phyloP scores from a whole-genome alignment of 2,888 invertebrate species.

The Lottia scabra region DNA sequence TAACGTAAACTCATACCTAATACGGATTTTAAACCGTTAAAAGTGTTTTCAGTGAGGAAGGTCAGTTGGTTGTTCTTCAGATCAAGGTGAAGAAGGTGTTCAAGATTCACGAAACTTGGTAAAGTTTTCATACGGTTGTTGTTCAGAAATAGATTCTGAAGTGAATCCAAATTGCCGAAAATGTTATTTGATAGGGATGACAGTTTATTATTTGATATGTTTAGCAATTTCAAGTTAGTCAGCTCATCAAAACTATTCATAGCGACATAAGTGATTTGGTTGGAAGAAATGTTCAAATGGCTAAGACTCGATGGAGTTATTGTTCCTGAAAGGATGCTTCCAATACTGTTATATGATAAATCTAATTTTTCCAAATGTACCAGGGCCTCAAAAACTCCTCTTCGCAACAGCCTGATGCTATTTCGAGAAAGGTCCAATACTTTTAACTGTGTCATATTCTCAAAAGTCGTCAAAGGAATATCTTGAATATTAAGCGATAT shows the following conservation, averaged over 20 bases:
- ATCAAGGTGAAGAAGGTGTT: constrained; percentile 33
- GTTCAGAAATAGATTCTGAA: constrained; percentile 31
- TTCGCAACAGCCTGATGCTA: constrained; percentile 16
- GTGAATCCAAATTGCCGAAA: constrained; percentile 32
- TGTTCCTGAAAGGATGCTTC: constrained; percentile 13
- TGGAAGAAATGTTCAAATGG: constrained; percentile 16
- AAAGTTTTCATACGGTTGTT: constrained; percentile 34
- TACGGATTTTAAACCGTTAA: constrained; percentile 27
- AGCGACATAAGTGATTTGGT: not conserved
- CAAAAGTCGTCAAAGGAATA: not conserved
- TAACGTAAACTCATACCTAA: constrained; percentile 32
- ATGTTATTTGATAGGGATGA: constrained; percentile 23
- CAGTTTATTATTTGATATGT: constrained; percentile 38
- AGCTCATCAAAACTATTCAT: not conserved
- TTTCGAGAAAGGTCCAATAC: constrained; percentile 22
- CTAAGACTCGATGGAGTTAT: constrained; percentile 13
- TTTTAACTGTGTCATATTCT: not conserved
- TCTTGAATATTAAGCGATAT: not conserved
- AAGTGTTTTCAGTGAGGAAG: constrained; percentile 34
- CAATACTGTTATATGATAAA: constrained; percentile 21
- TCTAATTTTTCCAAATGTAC: constrained; percentile 15
- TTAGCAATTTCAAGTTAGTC: constrained; percentile 16
- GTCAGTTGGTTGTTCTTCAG: constrained; percentile 37
- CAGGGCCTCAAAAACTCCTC: constrained; percentile 20
- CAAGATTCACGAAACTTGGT: constrained; percentile 37